Evolutionary conservation across 2,797 vertebrate genomes (phyloP).

Genomic region (Ceyx erithaca): DNA sequence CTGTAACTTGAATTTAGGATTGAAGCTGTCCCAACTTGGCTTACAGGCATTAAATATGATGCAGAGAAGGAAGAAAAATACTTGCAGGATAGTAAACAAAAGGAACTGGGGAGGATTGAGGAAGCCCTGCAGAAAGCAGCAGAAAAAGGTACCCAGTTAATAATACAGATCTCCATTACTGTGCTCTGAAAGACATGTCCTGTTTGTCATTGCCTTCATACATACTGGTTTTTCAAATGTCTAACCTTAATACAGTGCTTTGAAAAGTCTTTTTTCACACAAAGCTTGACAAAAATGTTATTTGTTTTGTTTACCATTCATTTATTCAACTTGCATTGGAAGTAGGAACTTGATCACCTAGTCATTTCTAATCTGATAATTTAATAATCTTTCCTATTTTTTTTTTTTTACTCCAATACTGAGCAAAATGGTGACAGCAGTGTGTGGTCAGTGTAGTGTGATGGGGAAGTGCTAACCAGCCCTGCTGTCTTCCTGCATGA

Average conservation of each 20-base stretch:
- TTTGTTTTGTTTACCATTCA: neutral
- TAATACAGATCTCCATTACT: neutral
- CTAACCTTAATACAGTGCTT: neutral
- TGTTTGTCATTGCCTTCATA: neutral
- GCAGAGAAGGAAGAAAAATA: constrained; percentile 91
- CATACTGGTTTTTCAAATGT: neutral
- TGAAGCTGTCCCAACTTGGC: neutral
- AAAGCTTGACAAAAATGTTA: neutral
- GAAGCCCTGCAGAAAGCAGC: constrained; percentile 89
- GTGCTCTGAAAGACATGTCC: neutral
- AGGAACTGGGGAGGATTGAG: constrained; percentile 91
- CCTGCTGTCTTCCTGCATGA: neutral
- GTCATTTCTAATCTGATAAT: neutral
- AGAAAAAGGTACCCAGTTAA: constrained; percentile 84
- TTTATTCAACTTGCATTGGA: neutral
- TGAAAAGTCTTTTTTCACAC: neutral
- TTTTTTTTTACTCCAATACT: neutral
- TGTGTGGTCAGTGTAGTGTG: neutral
- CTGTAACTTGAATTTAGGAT: neutral
- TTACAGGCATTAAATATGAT: constrained; percentile 91
- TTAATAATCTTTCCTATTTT: too few species aligned
- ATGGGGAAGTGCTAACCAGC: neutral
- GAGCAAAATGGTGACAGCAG: neutral
- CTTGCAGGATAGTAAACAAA: constrained; percentile 92
- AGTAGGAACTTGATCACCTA: neutral